phyloP scores from a whole-genome alignment of 2,113 vertebrate species.

The Trogon melanurus region DNA sequence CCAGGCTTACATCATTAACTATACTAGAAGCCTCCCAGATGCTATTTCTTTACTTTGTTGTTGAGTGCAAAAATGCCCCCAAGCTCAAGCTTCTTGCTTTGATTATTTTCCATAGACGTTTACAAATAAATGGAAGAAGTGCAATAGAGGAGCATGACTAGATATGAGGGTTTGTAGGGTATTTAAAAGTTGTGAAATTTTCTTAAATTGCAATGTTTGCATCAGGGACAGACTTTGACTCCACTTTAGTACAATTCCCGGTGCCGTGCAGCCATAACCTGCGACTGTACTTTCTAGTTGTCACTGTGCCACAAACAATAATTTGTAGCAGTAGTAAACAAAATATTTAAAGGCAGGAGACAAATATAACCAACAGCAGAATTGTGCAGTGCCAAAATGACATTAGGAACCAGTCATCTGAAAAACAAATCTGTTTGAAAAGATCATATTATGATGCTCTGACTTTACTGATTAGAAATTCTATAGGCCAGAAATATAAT shows the following conservation, averaged over 20 bases:
- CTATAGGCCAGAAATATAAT: slow-evolving; percentile 56
- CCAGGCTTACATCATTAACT: background rate
- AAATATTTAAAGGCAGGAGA: background rate
- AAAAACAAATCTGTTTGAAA: slow-evolving; percentile 53
- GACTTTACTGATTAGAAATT: slow-evolving; percentile 62
- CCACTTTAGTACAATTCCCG: background rate
- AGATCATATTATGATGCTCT: slow-evolving; percentile 28
- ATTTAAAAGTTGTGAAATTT: background rate
- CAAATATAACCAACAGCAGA: background rate
- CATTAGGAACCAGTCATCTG: slow-evolving; percentile 26
- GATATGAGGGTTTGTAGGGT: background rate
- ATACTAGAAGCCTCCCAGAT: background rate
- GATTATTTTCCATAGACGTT: background rate
- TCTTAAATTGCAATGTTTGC: background rate
- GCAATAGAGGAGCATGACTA: background rate
- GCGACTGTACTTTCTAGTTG: background rate
- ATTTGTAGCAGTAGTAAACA: background rate
- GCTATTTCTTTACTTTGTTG: background rate
- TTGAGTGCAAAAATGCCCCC: background rate
- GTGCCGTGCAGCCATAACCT: rapidly evolving
- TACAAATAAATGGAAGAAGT: background rate
- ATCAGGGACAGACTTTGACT: background rate
- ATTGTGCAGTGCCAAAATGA: background rate
- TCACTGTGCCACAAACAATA: background rate
- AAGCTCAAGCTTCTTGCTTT: background rate